Percentiles rank a stretch among this genome's conserved stretches.
Conservation (phyloP, 2,888 invertebrate genomes). For the Cetonia aurata region DNA sequence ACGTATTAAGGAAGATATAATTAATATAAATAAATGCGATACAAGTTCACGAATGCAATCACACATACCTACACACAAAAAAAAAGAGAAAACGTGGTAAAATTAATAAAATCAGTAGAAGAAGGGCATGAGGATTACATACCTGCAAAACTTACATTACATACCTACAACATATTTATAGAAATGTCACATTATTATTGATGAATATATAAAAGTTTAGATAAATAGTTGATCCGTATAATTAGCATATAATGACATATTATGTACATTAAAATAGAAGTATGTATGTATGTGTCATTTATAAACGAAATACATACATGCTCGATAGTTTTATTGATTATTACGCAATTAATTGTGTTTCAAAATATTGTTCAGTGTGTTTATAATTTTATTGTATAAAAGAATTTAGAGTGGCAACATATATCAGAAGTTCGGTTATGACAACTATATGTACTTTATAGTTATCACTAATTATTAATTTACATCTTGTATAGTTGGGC, state of each 20-base stretch:
- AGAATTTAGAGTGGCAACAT: background rate
- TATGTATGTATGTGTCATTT: slow-evolving; percentile 60
- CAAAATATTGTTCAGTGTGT: slow-evolving; percentile 12
- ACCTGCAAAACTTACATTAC: slow-evolving; percentile 51
- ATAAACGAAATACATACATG: slow-evolving; percentile 62
- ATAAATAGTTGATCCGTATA: slow-evolving; percentile 64
- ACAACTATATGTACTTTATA: background rate
- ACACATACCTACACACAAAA: slow-evolving; percentile 48
- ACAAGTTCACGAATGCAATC: slow-evolving; percentile 65
- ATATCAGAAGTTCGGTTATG: background rate
- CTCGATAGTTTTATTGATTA: slow-evolving; percentile 60
- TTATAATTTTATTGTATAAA: slow-evolving; percentile 44
- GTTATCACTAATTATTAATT: too few species aligned
- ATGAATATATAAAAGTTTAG: slow-evolving; percentile 63
- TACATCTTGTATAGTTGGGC: too few species aligned
- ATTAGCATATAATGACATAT: slow-evolving; percentile 65
- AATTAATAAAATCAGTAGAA: slow-evolving; percentile 58
- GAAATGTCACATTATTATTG: slow-evolving; percentile 65
- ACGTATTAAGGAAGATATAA: slow-evolving; percentile 10
- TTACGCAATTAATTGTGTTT: slow-evolving; percentile 52
- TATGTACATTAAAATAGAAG: slow-evolving; percentile 54
- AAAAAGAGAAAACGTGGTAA: slow-evolving; percentile 43
- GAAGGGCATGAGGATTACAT: slow-evolving; percentile 46
- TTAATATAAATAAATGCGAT: background rate
- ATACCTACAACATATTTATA: slow-evolving; percentile 42